phyloP scores from a whole-genome alignment of 2,888 invertebrate genomes.

The Lithophane socia region DNA sequence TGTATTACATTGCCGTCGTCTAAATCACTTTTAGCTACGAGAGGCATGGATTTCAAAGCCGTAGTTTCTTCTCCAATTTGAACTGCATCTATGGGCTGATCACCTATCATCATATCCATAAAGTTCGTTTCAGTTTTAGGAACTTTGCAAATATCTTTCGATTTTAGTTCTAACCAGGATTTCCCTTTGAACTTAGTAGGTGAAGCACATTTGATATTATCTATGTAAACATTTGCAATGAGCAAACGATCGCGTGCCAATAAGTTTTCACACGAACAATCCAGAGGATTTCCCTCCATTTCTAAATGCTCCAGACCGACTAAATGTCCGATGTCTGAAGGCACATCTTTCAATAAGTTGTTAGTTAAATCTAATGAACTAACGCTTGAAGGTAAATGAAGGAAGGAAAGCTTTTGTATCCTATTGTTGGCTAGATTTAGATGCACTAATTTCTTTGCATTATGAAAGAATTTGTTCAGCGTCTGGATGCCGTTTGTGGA shows the following conservation, averaged over 20 bases:
- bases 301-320: slow-evolving; percentile 91
- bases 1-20: slow-evolving; percentile 85
- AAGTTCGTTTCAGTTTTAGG: slow-evolving; percentile 79
- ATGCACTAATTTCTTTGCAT: slow-evolving; percentile 90
- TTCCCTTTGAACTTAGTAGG: slow-evolving; percentile 88
- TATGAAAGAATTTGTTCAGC: slow-evolving; percentile 90
- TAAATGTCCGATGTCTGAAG: slow-evolving; percentile 90
- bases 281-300: slow-evolving; percentile 92
- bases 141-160: slow-evolving; percentile 88
- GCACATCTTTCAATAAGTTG: slow-evolving; percentile 91
- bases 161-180: slow-evolving; percentile 91
- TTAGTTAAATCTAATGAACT: slow-evolving; percentile 91
- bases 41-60: slow-evolving; percentile 83
- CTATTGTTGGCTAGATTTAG: slow-evolving; percentile 91
- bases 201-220: slow-evolving; percentile 89
- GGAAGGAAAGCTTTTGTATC: slow-evolving; percentile 88
- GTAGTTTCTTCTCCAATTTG: slow-evolving; percentile 81
- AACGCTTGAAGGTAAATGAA: slow-evolving; percentile 90
- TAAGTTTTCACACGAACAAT: slow-evolving; percentile 93
- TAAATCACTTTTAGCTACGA: slow-evolving; percentile 80
- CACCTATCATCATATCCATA: slow-evolving; percentile 92
- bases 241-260: slow-evolving; percentile 91
- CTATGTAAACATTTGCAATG: slow-evolving; percentile 88
- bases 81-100: slow-evolving; percentile 89
- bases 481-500: slow-evolving; percentile 91